phyloP scores from a whole-genome alignment of 2,113 vertebrate species.

The Petrocephalus microphthalmus region DNA sequence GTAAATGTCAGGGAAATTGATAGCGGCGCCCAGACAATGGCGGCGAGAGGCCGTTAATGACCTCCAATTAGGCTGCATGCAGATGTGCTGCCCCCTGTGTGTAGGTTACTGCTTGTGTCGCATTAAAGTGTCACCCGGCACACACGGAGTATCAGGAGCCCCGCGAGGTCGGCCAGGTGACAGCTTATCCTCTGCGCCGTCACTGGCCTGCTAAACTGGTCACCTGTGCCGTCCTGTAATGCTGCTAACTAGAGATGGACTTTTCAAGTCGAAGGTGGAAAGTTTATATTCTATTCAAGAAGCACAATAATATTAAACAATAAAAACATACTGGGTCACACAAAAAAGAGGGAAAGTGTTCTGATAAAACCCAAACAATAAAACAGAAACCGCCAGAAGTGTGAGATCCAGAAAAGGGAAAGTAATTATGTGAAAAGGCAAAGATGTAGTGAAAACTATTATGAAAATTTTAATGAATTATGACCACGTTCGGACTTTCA shows the following conservation, averaged over 20 bases:
- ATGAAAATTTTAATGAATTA: neutral
- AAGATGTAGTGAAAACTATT: neutral
- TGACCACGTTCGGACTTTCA: neutral
- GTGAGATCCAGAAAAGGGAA: neutral
- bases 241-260: neutral
- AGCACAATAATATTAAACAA: neutral
- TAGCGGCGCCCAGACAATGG: neutral
- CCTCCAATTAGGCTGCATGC: neutral
- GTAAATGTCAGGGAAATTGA: constrained; percentile 6
- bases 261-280: neutral
- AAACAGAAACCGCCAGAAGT: neutral
- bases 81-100: neutral
- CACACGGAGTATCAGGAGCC: neutral
- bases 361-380: neutral
- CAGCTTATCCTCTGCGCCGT: neutral
- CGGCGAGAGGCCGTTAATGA: neutral
- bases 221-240: neutral
- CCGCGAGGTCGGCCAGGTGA: neutral
- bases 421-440: neutral
- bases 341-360: neutral
- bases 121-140: neutral
- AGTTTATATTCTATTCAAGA: neutral
- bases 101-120: neutral
- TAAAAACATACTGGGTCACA: neutral
- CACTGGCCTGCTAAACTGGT: neutral